Base-by-base conservation (phyloP, 1,140 invertebrate genomes). In the Helicoverpa zea region DNA sequence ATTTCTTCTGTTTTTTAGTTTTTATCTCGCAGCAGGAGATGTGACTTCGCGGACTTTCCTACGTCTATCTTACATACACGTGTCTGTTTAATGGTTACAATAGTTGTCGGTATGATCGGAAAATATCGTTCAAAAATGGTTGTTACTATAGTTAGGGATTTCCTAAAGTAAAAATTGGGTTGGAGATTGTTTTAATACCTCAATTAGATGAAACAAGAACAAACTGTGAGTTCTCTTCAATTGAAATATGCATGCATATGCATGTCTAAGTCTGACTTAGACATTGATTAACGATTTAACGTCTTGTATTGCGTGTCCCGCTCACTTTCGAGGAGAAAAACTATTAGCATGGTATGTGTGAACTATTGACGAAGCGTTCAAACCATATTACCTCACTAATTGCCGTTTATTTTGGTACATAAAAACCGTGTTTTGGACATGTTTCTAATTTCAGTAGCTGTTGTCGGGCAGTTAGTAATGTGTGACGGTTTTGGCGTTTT, bases 331-430 rank as follows among this genome's bases (percentile, higher is more conserved):
- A 13, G 11, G 70, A 43, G 52, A 35, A 51, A 73, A n/a, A 35
- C 52, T 23, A 35, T 73, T 73, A 56, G 29, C 56, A 35, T 35
- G 51, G 70, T 58, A 73, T 58, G 52, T 56, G 70, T 73, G 70
- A 58, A 73, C 51, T 58, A 14, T 56, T 54, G 70, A 54, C 52
- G 35, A 35, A 35, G 14, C 23, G n/a, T 73, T 49, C 43, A 13
- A 12, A 12, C 10, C 63, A 66, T 66, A 58, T 54, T 73, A 58
- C 23, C 29, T 43, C 14, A 18, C 51, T 72, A 72, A 72, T 72
- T 73, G 29, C 52, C 52, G 70, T 73, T 73, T 73, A 73, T 73
- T 73, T 73, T 70, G 4, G 66, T 70, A 70, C 49, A 68, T 35
- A 18, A 51, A 52, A 52, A 14, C 18, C 12, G 2, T 70, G 52